phyloP scores from a whole-genome alignment of 2,888 invertebrate species.

The Lathronympha strigana region DNA sequence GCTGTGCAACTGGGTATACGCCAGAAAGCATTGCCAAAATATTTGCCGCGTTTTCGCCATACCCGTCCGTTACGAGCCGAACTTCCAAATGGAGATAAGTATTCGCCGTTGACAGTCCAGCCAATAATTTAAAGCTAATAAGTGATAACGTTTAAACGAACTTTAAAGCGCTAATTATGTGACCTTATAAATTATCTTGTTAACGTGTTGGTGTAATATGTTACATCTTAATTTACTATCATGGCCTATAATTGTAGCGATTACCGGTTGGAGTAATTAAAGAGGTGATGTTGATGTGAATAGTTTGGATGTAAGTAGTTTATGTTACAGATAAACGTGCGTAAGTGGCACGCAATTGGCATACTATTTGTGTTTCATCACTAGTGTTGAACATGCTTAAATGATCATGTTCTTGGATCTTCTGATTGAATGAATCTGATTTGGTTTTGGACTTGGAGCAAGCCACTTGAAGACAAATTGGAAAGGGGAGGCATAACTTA shows the following conservation, averaged over 20 bases:
- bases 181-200: constrained; percentile 16
- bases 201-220: constrained; percentile 27
- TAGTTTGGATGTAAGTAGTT: constrained; percentile 48
- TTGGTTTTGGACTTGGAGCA: not conserved
- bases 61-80: constrained; percentile 54
- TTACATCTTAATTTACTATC: constrained; percentile 47
- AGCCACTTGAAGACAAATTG: not conserved
- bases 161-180: constrained; percentile 31
- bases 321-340: constrained; percentile 34
- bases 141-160: constrained; percentile 28
- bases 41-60: constrained; percentile 64
- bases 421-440: not conserved
- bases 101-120: constrained; percentile 18
- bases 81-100: constrained; percentile 52
- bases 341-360: not conserved
- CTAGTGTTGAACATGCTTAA: not conserved
- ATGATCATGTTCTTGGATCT: not conserved
- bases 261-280: constrained; percentile 50
- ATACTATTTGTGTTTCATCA: not conserved
- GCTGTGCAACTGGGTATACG: constrained; percentile 60
- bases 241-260: constrained; percentile 48
- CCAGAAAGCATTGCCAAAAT: constrained; percentile 74
- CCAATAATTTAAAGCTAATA: constrained; percentile 35
- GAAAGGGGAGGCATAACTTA: not conserved
- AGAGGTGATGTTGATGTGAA: constrained; percentile 46